These are phyloP conservation scores for Hofmannophila pseudospretella DNA, from an alignment of 2,888 invertebrate species.

Conservation along the genomic window DNA sequence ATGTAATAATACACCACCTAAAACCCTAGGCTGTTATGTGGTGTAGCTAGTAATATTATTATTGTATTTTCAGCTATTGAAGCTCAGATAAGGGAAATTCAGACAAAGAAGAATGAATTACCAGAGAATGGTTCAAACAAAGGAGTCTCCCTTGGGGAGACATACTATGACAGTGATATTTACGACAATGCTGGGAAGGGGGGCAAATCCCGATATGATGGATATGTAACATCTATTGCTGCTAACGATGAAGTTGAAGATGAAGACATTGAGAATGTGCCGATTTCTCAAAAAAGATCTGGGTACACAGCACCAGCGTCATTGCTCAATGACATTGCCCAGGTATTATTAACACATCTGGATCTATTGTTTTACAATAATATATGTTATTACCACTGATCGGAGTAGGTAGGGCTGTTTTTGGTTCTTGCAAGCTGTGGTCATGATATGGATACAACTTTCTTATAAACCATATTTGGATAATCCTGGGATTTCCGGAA, in stretches of 20 bases:
- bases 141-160: slow-evolving; percentile 92
- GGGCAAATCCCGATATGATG: slow-evolving; percentile 90
- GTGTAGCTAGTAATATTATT: no score
- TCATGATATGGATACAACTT: no score
- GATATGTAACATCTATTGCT: slow-evolving; percentile 97
- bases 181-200: slow-evolving; percentile 85
- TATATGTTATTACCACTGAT: no score
- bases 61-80: slow-evolving; percentile 96
- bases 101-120: slow-evolving; percentile 89
- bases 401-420: no score
- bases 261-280: slow-evolving; percentile 90
- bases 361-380: no score
- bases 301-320: slow-evolving; percentile 93
- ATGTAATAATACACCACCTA: no score
- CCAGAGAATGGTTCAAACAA: slow-evolving; percentile 81
- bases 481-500: no score
- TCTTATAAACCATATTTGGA: no score
- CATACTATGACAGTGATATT: slow-evolving; percentile 95
- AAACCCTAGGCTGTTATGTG: no score
- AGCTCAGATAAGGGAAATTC: slow-evolving; percentile 94
- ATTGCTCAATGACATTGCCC: slow-evolving; percentile 92
- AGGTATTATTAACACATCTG: no score
- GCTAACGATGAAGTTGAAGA: slow-evolving; percentile 97
- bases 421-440: no score
- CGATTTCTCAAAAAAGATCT: slow-evolving; percentile 84